Evolutionary conservation across 2,797 vertebrate genomes (phyloP), one percentile per base, ranked within the genome.

Genomic region (Etheostoma nigrum): DNA sequence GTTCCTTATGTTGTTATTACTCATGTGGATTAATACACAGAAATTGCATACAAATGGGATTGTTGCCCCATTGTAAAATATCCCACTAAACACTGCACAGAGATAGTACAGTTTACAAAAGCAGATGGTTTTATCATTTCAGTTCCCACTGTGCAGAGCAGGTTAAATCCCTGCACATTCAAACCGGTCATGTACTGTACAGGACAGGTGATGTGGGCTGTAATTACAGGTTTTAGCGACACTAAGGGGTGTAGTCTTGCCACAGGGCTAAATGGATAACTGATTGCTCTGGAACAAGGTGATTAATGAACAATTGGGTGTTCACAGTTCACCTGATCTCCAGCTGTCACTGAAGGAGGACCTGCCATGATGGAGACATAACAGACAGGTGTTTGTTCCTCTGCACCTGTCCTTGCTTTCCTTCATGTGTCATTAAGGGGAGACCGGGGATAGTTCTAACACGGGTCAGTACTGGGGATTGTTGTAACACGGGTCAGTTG

Each of bases 241-340:
- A 48, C 36, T 15, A 0, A 54, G 6, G 52, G 69, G 53, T 42
- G 48, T 61, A 23, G 42, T 47, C 42, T 59, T 40, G 44, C 70
- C 66, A 49, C 45, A 3, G 42, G 40, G 54, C 44, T 63, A 10
- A 79, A 62, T 18, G 60, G 60, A 75, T 67, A 74, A 81, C 71
- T 81, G 75, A 77, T 67, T 16, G 19, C 63, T 3, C 33, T 40
- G 47, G 67, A 77, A 79, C 72, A 60, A 69, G 71, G 76, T 72
- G 71, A 68, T 76, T 71, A 70, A 59, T 45, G 52, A 83, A 81
- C 76, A 74, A 63, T 21, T 19, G 76, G 13, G 19, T 48, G 69
- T 79, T 70, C 11, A 36, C 55, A 74, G 60, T 71, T 85, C 78
- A 87, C 71, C 71, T 79, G 83, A 85, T 82, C 69, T 60, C 54